Evolutionary conservation across 2,888 invertebrate species (phyloP).

Genomic region (Brachypterus glaber): DNA sequence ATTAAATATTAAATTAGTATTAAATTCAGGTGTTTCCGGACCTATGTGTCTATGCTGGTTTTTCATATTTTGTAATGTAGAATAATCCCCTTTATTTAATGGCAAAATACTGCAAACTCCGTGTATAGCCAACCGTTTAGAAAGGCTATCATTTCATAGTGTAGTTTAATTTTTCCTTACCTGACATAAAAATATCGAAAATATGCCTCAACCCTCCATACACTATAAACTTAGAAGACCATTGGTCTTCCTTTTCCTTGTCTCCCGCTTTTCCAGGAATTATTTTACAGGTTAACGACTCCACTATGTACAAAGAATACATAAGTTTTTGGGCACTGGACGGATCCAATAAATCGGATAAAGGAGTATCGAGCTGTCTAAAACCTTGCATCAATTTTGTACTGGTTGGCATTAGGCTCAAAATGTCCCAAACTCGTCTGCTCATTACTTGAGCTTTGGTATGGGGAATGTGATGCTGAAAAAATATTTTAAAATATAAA

Average conservation of each 20-base stretch:
- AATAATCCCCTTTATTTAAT: too few species aligned
- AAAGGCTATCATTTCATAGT: too few species aligned
- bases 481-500: constrained; percentile 10
- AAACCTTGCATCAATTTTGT: constrained; percentile 78
- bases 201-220: constrained; percentile 80
- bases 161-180: constrained; percentile 40
- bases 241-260: constrained; percentile 38
- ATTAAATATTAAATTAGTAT: too few species aligned
- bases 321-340: constrained; percentile 87
- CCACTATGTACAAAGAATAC: constrained; percentile 90
- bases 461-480: constrained; percentile 60
- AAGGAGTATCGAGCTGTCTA: constrained; percentile 60
- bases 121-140: too few species aligned
- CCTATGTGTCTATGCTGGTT: too few species aligned
- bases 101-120: too few species aligned
- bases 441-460: constrained; percentile 85
- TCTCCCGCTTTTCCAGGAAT: constrained; percentile 21
- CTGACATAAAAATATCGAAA: constrained; percentile 87
- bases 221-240: constrained; percentile 75
- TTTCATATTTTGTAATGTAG: too few species aligned
- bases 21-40: too few species aligned
- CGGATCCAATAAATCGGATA: constrained; percentile 74
- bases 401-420: constrained; percentile 85
- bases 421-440: constrained; percentile 87
- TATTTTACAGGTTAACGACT: constrained; percentile 49